phyloP scores from a whole-genome alignment of 1,140 invertebrate genomes.

The Drosophila cardini region DNA sequence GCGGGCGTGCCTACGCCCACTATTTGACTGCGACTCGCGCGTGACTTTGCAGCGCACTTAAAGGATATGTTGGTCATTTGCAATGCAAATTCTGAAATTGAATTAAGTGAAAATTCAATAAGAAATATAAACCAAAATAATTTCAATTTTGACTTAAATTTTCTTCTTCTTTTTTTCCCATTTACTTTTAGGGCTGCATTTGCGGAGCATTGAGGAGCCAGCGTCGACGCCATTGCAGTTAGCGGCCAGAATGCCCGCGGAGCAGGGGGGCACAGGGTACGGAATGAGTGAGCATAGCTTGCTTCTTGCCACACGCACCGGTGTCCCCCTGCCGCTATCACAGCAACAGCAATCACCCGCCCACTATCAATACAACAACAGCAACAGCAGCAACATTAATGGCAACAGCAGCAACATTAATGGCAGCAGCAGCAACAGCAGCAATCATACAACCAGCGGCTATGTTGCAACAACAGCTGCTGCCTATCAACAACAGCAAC shows the following conservation, averaged over 20 bases:
- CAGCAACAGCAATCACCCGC: conserved; percentile 69
- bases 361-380: conserved; percentile 65
- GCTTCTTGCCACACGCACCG: conserved; percentile 85
- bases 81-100: conserved; percentile 68
- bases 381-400: conserved; percentile 30
- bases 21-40: conserved; percentile 19
- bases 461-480: conserved; percentile 51
- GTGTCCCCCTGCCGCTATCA: conserved; percentile 85
- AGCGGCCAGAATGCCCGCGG: conserved; percentile 87
- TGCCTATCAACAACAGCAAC: conserved; percentile 58
- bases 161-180: conserved; percentile 3
- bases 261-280: conserved; percentile 87
- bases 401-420: conserved; percentile 58
- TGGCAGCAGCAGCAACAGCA: conserved; percentile 17
- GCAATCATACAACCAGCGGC: conserved; percentile 18
- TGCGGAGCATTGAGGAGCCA: conserved; percentile 92
- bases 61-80: conserved; percentile 73
- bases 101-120: conserved; percentile 27
- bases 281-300: conserved; percentile 84
- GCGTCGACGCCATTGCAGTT: conserved; percentile 76
- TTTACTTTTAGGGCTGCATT: conserved; percentile 90
- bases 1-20: not conserved
- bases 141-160: conserved; percentile 21
- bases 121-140: conserved; percentile 13
- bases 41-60: conserved; percentile 60